Conservation (phyloP, 2,888 invertebrate genomes). For the Diabrotica balteata region DNA sequence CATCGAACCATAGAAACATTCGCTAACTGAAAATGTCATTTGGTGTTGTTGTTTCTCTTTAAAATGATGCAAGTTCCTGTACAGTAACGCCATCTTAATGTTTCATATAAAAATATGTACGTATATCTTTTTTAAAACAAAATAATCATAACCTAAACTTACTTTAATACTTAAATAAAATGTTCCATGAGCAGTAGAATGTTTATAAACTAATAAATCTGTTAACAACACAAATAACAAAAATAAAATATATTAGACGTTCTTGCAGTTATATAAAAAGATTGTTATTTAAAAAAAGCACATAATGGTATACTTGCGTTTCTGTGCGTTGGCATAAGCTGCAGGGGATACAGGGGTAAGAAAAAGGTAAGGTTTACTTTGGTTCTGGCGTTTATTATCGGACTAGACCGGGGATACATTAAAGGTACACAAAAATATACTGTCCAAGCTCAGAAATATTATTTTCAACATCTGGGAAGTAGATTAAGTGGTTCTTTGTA, state of each 20-base stretch:
- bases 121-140: neutral
- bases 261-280: slow-evolving; percentile 38
- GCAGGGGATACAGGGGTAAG: slow-evolving; percentile 32
- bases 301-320: slow-evolving; percentile 53
- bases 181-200: slow-evolving; percentile 35
- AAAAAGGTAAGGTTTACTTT: slow-evolving; percentile 44
- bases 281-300: slow-evolving; percentile 39
- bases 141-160: neutral
- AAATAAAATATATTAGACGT: slow-evolving; percentile 43
- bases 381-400: slow-evolving; percentile 40
- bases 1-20: no score
- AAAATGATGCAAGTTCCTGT: neutral
- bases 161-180: slow-evolving; percentile 6
- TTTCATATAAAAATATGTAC: slow-evolving; percentile 1
- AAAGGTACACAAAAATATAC: slow-evolving; percentile 16
- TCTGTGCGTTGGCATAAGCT: slow-evolving; percentile 51
- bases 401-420: slow-evolving; percentile 37
- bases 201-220: slow-evolving; percentile 37
- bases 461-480: no score
- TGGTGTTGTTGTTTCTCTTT: no score
- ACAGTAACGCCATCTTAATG: neutral
- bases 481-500: no score
- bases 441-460: neutral
- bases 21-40: no score
- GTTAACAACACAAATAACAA: slow-evolving; percentile 57